Conservation (phyloP, 2,113 vertebrate genomes). For the Carassius auratus region DNA sequence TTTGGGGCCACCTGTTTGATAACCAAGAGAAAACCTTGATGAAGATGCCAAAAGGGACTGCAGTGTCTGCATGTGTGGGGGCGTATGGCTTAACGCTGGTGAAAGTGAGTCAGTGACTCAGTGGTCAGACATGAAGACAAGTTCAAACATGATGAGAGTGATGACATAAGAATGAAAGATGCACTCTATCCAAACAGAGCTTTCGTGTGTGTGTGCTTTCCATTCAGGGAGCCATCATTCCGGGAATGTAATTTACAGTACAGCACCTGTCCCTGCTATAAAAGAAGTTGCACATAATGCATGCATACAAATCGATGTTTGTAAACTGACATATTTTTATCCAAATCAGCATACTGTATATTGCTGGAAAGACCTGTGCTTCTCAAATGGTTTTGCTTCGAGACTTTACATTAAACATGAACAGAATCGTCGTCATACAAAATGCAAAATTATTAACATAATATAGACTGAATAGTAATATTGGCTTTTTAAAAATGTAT, state of each 20-base stretch:
- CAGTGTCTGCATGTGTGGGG: neutral
- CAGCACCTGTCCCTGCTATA: constrained; percentile 15
- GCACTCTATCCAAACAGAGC: neutral
- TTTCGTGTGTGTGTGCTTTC: neutral
- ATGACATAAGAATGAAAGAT: constrained; percentile 25
- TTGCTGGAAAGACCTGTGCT: neutral
- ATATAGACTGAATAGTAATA: too few relatives aligned
- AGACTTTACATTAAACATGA: too few relatives aligned
- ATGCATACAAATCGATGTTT: neutral
- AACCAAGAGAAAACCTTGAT: constrained; percentile 28
- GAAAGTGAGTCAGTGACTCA: constrained; percentile 27
- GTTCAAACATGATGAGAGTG: constrained; percentile 13
- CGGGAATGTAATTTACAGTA: constrained; percentile 4
- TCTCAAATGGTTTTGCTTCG: too few relatives aligned
- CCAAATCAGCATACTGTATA: neutral
- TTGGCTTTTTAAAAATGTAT: neutral
- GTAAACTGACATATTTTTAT: constrained; percentile 1
- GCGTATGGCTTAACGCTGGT: neutral
- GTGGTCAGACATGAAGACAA: constrained; percentile 32
- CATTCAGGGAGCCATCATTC: neutral
- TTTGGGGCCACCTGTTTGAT: constrained; percentile 42
- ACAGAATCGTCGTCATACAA: too few relatives aligned
- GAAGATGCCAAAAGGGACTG: neutral
- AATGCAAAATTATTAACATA: too few relatives aligned
- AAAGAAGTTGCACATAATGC: neutral